Percentiles rank a stretch among this genome's conserved stretches.
phyloP scores from a whole-genome alignment of 2,113 vertebrate species.

The Colossoma macropomum region DNA sequence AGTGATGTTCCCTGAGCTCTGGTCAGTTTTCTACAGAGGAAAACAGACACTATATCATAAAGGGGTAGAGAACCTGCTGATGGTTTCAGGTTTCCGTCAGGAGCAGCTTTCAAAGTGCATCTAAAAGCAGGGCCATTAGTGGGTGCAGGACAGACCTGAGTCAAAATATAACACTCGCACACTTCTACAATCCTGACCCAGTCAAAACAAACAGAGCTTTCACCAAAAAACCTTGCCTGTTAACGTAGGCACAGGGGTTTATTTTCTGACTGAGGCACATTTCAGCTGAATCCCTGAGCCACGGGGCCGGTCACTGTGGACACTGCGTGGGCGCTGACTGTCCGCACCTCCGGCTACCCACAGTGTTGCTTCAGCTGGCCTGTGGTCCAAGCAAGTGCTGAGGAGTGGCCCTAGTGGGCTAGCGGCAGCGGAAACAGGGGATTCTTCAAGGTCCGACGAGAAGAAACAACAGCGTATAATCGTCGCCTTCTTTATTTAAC shows the following conservation, averaged over 20 bases:
- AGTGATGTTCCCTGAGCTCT: background rate
- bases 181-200: slow-evolving; percentile 1
- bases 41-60: slow-evolving; percentile 2
- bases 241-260: slow-evolving; percentile 8
- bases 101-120: background rate
- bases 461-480: slow-evolving; percentile 14
- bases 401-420: background rate
- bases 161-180: background rate
- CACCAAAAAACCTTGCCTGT: slow-evolving; percentile 3
- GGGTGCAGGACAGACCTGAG: background rate
- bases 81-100: background rate
- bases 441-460: slow-evolving; percentile 13
- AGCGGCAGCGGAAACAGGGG: background rate
- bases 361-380: slow-evolving; percentile 47
- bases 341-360: background rate
- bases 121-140: background rate
- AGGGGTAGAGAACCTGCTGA: background rate
- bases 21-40: background rate
- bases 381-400: slow-evolving; percentile 4
- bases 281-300: background rate
- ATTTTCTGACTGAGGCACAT: background rate
- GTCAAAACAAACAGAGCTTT: slow-evolving; percentile 37
- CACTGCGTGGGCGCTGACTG: slow-evolving; percentile 17
- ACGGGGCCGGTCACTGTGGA: slow-evolving; percentile 10
- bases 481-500: slow-evolving; percentile 40